Conservation (phyloP, 2,888 invertebrate genomes). For the Platerodrilus igneus region DNA sequence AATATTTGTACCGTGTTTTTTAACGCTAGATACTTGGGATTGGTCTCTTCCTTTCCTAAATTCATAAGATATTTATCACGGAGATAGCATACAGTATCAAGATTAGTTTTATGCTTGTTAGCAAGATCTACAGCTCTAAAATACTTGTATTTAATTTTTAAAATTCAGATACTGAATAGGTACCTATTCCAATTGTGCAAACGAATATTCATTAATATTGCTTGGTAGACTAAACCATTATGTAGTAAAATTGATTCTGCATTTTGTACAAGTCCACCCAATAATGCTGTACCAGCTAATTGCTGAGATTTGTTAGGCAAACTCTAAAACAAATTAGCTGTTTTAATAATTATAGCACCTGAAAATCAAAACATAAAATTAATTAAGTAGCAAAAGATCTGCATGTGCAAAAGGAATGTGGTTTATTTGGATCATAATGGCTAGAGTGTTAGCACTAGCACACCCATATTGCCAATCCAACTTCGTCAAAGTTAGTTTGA, state of each 20-base stretch:
- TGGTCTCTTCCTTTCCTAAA: slow-evolving; percentile 55
- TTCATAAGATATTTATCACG: slow-evolving; percentile 60
- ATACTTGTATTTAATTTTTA: slow-evolving; percentile 15
- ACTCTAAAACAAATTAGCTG: slow-evolving; percentile 39
- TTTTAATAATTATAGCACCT: background rate
- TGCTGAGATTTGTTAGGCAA: slow-evolving; percentile 54
- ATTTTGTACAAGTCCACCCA: slow-evolving; percentile 64
- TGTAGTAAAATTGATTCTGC: slow-evolving; percentile 69
- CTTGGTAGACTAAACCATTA: slow-evolving; percentile 63
- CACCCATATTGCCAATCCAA: too few species aligned
- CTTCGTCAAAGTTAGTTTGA: too few species aligned
- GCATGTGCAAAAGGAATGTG: too few species aligned
- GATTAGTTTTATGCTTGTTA: slow-evolving; percentile 64
- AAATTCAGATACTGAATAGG: slow-evolving; percentile 8
- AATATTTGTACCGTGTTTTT: slow-evolving; percentile 48
- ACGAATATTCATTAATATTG: slow-evolving; percentile 66
- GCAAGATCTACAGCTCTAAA: slow-evolving; percentile 69
- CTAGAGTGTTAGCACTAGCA: too few species aligned
- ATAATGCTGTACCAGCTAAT: slow-evolving; percentile 62
- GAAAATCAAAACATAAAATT: background rate
- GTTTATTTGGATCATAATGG: too few species aligned
- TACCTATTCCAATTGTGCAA: slow-evolving; percentile 73
- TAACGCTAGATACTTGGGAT: slow-evolving; percentile 52
- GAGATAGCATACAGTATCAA: slow-evolving; percentile 68
- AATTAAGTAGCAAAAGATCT: background rate